phyloP scores from a whole-genome alignment of 2,888 invertebrate genomes.

The Thecocarcelia acutangulata region DNA sequence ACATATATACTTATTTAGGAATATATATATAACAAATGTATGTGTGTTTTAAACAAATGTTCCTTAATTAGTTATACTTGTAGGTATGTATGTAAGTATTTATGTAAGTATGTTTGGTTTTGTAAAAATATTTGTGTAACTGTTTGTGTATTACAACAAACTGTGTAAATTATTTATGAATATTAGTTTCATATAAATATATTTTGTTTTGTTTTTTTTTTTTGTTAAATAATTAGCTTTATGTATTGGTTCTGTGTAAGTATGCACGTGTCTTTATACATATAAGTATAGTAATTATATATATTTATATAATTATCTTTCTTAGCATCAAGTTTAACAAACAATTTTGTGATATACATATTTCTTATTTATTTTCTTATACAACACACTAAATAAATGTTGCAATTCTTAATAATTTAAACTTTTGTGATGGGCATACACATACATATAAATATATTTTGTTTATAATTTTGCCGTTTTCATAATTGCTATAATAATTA shows the following conservation, averaged over 20 bases:
- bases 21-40: constrained; percentile 20
- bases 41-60: background rate
- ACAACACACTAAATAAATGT: constrained; percentile 50
- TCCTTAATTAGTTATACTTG: background rate
- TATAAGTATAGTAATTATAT: constrained; percentile 56
- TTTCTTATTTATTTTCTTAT: background rate
- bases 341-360: constrained; percentile 1
- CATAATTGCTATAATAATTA: constrained; percentile 40
- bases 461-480: constrained; percentile 17
- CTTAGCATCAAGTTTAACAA: constrained; percentile 58
- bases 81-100: constrained; percentile 4
- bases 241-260: constrained; percentile 15
- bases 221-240: constrained; percentile 35
- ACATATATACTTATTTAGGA: constrained; percentile 19
- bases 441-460: too few species aligned
- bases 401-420: constrained; percentile 6
- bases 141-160: background rate
- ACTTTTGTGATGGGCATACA: constrained; percentile 6
- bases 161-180: background rate
- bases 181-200: constrained; percentile 16
- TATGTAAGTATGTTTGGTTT: constrained; percentile 5
- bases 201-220: too few species aligned
- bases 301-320: constrained; percentile 52
- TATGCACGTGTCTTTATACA: background rate
- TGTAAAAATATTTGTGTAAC: constrained; percentile 24